Percentiles rank a stretch among this genome's conserved stretches.
Conservation (phyloP, 2,113 vertebrate genomes). For the Dissostichus mawsoni region DNA sequence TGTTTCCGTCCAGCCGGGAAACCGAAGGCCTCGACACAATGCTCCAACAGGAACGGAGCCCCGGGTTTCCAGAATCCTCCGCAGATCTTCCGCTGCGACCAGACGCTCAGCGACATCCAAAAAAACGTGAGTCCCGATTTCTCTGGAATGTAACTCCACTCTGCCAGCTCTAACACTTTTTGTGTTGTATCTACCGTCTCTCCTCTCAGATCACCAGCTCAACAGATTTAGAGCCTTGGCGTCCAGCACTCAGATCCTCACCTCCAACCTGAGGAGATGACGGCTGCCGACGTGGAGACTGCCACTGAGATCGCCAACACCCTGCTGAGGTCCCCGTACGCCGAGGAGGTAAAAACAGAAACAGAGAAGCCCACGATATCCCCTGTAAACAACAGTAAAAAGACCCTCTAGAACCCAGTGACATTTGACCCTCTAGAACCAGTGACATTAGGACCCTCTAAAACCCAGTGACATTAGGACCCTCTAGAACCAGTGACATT, state of each 20-base stretch:
- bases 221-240: slow-evolving; percentile 39
- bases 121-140: slow-evolving; percentile 33
- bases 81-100: slow-evolving; percentile 10
- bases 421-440: no score
- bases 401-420: no score
- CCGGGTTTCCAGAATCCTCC: not conserved
- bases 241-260: slow-evolving; percentile 43
- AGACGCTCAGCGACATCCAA: slow-evolving; percentile 48
- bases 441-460: no score
- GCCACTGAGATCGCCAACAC: slow-evolving; percentile 48
- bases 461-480: no score
- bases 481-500: no score
- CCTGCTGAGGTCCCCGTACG: slow-evolving; percentile 39
- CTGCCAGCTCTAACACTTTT: no score
- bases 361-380: not conserved
- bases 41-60: not conserved
- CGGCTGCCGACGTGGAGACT: slow-evolving; percentile 7
- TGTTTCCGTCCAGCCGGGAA: slow-evolving; percentile 35
- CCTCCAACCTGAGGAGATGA: slow-evolving; percentile 44
- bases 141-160: no score
- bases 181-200: not conserved
- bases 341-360: slow-evolving; percentile 35
- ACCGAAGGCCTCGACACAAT: slow-evolving; percentile 38
- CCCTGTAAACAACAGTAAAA: no score
- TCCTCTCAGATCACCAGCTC: slow-evolving; percentile 23